phyloP scores from a whole-genome alignment of 2,888 invertebrate species.

The Nephrotoma guestfalica region DNA sequence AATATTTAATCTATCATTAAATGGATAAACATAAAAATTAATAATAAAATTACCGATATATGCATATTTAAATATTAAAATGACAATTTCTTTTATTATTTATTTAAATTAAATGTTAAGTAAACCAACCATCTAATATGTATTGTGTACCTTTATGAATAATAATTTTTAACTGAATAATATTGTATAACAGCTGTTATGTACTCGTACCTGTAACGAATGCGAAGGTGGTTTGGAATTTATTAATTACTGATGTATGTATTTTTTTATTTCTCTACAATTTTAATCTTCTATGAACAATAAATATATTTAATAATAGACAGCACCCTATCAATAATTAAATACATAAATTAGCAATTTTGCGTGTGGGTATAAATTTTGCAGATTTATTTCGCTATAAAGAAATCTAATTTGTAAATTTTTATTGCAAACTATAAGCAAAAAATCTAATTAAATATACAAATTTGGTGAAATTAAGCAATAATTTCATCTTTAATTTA shows the following conservation, averaged over 20 bases:
- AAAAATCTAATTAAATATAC: neutral
- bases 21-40: neutral
- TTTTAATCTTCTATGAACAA: neutral
- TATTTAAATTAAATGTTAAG: neutral
- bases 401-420: neutral
- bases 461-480: neutral
- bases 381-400: neutral
- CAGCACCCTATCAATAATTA: neutral
- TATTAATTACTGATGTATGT: neutral
- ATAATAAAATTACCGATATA: neutral
- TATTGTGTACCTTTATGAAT: neutral
- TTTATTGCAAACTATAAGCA: neutral
- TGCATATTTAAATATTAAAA: neutral
- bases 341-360: neutral
- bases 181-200: neutral
- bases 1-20: neutral
- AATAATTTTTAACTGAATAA: neutral
- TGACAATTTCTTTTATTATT: neutral
- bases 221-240: neutral
- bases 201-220: neutral
- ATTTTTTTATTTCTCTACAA: neutral
- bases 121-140: neutral
- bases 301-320: neutral
- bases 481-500: neutral
- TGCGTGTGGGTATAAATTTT: neutral